These are phyloP conservation scores for Chrysocyon brachyurus DNA, from an alignment of 2,797 vertebrate genomes.

Conservation along the genomic window DNA sequence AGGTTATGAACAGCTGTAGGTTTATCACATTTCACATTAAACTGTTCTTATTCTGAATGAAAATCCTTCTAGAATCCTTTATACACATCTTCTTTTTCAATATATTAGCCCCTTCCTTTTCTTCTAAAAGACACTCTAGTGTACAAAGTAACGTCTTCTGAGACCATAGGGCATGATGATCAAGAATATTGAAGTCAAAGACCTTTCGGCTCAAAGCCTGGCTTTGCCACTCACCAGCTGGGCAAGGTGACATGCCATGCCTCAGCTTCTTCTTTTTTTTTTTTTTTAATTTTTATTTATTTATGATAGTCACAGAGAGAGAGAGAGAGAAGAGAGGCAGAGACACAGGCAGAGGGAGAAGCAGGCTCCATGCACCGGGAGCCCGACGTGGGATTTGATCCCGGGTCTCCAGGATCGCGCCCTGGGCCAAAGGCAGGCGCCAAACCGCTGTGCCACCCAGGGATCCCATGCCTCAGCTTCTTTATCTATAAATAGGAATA, in stretches of 20 bases:
- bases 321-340: too few species aligned
- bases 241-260: neutral
- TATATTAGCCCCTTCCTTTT: neutral
- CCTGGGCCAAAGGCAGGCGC: too few species aligned
- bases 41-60: constrained; percentile 34
- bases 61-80: constrained; percentile 36
- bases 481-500: neutral
- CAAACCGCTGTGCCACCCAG: too few species aligned
- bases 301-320: too few species aligned
- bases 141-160: neutral
- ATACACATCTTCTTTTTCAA: neutral
- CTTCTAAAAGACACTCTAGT: neutral
- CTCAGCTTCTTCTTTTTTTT: too few species aligned
- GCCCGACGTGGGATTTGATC: too few species aligned
- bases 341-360: too few species aligned
- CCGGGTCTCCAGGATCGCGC: too few species aligned
- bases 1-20: neutral
- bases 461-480: neutral
- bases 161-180: neutral
- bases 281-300: too few species aligned
- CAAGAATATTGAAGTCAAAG: neutral
- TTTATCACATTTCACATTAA: neutral
- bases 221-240: neutral
- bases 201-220: neutral
- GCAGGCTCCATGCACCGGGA: too few species aligned